Conservation (phyloP, 1,140 invertebrate species). For the Mya arenaria region DNA sequence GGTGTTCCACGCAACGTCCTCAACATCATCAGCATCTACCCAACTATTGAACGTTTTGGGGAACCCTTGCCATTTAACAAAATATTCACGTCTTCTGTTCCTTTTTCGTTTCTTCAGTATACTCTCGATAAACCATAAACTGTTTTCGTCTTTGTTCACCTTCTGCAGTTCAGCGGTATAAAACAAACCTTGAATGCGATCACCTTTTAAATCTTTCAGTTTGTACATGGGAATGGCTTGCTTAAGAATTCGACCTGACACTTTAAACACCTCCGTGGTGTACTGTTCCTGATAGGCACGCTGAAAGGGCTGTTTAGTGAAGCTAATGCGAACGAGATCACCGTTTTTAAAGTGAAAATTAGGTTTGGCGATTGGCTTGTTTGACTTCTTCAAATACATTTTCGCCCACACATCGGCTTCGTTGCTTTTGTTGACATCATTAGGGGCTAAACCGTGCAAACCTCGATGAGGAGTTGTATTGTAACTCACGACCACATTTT, state of each 20-base stretch:
- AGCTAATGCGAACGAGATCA: conserved; percentile 53
- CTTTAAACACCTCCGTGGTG: conserved; percentile 49
- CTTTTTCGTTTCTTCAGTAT: conserved; percentile 15
- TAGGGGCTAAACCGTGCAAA: conserved; percentile 41
- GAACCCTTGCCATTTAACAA: conserved; percentile 21
- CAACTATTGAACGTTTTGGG: conserved; percentile 20
- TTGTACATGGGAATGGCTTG: conserved; percentile 43
- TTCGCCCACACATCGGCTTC: conserved; percentile 47
- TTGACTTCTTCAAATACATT: conserved; percentile 51
- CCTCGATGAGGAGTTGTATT: conserved; percentile 52
- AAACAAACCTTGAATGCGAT: conserved; percentile 29
- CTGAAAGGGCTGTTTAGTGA: conserved; percentile 34
- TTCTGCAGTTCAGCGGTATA: conserved; percentile 39
- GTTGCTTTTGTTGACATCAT: conserved; percentile 54
- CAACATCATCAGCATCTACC: conserved; percentile 2
- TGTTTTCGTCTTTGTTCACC: conserved; percentile 42
- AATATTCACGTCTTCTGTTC: conserved; percentile 3
- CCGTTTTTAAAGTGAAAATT: conserved; percentile 40
- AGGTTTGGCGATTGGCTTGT: not conserved
- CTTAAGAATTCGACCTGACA: conserved; percentile 13
- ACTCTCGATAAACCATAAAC: conserved; percentile 17
- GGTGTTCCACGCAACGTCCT: too few relatives aligned
- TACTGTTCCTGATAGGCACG: conserved; percentile 37
- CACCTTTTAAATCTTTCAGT: conserved; percentile 26
- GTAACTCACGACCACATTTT: conserved; percentile 46